These are phyloP conservation scores for Ailurus styani DNA, from an alignment of 2,113 vertebrate species.

Conservation along the genomic window DNA sequence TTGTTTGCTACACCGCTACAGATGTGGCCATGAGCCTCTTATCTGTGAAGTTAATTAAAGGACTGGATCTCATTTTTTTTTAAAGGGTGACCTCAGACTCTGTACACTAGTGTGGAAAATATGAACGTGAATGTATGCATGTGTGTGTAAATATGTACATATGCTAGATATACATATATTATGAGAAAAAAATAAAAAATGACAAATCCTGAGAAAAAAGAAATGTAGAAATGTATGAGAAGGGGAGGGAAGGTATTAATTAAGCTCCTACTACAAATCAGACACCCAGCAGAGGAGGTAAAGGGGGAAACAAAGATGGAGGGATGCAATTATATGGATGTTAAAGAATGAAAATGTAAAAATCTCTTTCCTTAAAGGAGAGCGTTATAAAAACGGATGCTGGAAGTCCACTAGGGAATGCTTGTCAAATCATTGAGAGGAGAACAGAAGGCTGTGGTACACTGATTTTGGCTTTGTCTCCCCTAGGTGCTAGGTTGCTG, in stretches of 20 bases:
- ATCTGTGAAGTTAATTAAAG: neutral
- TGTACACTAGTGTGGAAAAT: neutral
- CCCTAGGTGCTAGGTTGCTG: conserved; percentile 24
- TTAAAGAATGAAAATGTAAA: neutral
- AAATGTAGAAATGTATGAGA: neutral
- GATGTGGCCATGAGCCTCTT: neutral
- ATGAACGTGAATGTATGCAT: neutral
- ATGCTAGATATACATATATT: neutral
- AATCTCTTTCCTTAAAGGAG: neutral
- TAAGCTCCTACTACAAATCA: neutral
- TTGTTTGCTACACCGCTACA: neutral
- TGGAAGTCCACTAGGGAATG: neutral
- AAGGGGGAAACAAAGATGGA: too few species aligned
- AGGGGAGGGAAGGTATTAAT: neutral
- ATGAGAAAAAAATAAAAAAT: neutral
- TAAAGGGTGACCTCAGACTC: neutral
- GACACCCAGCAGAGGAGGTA: neutral
- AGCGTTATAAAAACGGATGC: neutral
- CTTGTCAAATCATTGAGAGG: conserved; percentile 33
- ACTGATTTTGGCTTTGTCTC: conserved; percentile 23
- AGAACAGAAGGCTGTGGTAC: conserved; percentile 19
- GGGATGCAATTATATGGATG: neutral
- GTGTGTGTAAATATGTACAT: neutral
- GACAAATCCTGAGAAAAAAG: neutral
- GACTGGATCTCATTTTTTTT: neutral